Percentiles rank a stretch among this genome's conserved stretches.
phyloP scores from a whole-genome alignment of 2,113 vertebrate genomes.

The Psittacus erithacus region DNA sequence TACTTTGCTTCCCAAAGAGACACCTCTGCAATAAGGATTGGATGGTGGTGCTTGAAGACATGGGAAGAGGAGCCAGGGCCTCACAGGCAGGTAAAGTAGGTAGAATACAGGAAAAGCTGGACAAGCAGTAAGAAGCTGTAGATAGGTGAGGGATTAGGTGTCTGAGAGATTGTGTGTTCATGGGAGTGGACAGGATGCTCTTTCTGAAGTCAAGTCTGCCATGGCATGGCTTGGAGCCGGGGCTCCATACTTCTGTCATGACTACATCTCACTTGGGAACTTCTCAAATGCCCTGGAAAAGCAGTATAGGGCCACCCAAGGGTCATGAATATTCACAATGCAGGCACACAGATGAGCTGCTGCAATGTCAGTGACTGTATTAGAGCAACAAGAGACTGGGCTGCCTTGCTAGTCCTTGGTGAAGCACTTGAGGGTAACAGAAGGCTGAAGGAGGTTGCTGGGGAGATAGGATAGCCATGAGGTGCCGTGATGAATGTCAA shows the following conservation, averaged over 20 bases:
- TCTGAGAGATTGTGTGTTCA: not conserved
- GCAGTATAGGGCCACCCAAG: not conserved
- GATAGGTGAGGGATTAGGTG: not conserved
- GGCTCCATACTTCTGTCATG: not conserved
- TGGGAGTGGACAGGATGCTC: not conserved
- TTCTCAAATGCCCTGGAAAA: not conserved
- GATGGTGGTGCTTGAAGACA: not conserved
- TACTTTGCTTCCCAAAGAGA: not conserved
- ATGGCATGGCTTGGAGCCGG: not conserved
- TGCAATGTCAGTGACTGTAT: not conserved
- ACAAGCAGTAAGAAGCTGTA: not conserved
- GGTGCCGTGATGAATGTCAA: fast-evolving
- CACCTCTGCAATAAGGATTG: not conserved
- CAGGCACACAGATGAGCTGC: not conserved
- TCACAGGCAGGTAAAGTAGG: not conserved
- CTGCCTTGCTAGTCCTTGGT: not conserved
- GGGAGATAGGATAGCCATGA: not conserved
- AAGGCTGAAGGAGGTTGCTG: not conserved
- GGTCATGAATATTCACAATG: not conserved
- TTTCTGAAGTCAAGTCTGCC: not conserved
- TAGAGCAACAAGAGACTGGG: not conserved
- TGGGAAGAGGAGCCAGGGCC: not conserved
- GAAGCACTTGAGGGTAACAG: not conserved
- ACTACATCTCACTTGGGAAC: not conserved
- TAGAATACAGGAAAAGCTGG: not conserved